phyloP scores from a whole-genome alignment of 2,888 invertebrate species.

The Lysandra bellargus region DNA sequence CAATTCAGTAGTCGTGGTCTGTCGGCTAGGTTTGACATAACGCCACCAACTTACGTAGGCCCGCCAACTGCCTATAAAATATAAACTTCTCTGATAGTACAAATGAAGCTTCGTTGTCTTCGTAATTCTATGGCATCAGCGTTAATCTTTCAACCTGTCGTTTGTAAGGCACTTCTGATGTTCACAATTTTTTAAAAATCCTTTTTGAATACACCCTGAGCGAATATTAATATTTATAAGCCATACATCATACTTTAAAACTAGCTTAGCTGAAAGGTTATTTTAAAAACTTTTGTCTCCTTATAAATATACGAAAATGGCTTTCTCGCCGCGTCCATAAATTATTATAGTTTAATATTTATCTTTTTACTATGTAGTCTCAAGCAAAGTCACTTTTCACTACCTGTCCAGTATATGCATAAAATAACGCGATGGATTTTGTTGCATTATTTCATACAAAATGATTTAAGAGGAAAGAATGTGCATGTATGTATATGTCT shows the following conservation, averaged over 20 bases:
- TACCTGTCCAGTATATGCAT: no score
- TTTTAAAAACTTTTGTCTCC: neutral
- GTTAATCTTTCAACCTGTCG: constrained; percentile 15
- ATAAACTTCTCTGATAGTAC: no score
- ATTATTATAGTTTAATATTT: neutral
- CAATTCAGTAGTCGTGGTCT: no score
- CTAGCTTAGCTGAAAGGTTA: neutral
- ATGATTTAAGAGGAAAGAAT: no score
- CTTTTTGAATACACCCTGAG: neutral
- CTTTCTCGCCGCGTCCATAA: neutral
- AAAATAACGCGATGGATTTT: no score
- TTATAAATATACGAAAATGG: neutral
- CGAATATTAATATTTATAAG: constrained; percentile 8
- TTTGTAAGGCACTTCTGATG: neutral
- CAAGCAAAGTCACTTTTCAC: no score
- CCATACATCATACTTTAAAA: neutral
- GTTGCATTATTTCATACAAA: no score
- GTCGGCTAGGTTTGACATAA: no score
- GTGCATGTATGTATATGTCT: no score
- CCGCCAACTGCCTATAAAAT: no score
- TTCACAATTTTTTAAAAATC: neutral
- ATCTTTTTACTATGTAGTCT: neutral
- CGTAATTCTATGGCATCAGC: neutral
- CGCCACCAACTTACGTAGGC: no score
- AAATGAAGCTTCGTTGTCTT: neutral